Percentiles rank a stretch among this genome's conserved stretches.
Evolutionary conservation across 2,113 vertebrate species (phyloP).

Genomic region (Laticauda laticaudata): DNA sequence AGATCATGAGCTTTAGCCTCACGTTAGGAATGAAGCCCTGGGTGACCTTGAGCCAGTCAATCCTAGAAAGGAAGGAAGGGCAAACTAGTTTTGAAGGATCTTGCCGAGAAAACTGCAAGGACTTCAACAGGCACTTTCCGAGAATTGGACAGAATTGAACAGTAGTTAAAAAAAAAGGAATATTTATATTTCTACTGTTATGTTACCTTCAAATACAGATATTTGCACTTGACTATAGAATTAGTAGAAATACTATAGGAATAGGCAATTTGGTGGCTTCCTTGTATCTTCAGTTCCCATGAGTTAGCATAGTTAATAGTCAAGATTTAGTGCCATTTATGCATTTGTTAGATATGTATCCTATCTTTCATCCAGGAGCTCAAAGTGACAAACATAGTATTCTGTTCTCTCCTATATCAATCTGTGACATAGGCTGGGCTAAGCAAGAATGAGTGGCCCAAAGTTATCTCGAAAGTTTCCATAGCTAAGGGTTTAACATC

Average conservation of each 20-base stretch:
- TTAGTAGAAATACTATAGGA: neutral
- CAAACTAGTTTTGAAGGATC: neutral
- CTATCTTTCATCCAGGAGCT: neutral
- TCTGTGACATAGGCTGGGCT: neutral
- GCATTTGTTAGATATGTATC: neutral
- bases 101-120: neutral
- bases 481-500: neutral
- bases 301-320: neutral
- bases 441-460: neutral
- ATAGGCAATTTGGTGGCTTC: neutral
- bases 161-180: neutral
- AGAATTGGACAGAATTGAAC: neutral
- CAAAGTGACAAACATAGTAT: neutral
- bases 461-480: neutral
- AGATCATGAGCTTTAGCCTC: no score
- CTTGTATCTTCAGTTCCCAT: neutral
- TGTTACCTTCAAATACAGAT: neutral
- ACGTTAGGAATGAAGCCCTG: neutral
- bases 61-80: neutral
- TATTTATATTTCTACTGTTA: rapidly evolving
- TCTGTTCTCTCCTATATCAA: neutral
- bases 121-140: neutral
- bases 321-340: neutral
- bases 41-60: neutral
- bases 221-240: neutral